Evolutionary conservation across 2,797 vertebrate genomes (phyloP).

Genomic region (Diplodus sargus): DNA sequence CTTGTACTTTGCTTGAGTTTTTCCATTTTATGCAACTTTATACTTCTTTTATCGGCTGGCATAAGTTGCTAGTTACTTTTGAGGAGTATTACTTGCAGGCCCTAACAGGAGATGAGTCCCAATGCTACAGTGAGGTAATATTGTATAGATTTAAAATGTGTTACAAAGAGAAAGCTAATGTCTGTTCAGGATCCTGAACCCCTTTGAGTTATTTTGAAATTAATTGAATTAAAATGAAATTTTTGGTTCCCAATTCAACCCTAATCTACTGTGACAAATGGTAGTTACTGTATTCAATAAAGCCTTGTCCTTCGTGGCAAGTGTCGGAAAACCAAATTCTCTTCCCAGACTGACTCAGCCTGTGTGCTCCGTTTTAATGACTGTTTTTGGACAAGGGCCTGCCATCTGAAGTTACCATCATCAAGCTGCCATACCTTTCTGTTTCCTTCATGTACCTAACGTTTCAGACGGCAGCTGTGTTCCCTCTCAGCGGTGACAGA

Average conservation of each 20-base stretch:
- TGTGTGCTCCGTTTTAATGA: constrained; percentile 32
- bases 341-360: constrained; percentile 18
- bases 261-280: constrained; percentile 8
- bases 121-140: no score
- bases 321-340: constrained; percentile 26
- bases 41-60: no score
- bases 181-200: not conserved
- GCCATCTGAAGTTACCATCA: constrained; percentile 49
- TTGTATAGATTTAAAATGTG: not conserved
- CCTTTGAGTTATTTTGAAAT: not conserved
- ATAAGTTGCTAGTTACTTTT: no score
- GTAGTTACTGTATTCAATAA: constrained; percentile 15
- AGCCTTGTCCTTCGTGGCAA: constrained; percentile 15
- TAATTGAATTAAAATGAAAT: not conserved
- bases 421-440: constrained; percentile 27
- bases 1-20: no score
- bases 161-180: not conserved
- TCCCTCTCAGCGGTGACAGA: constrained; percentile 65
- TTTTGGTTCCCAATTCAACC: not conserved
- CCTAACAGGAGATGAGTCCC: no score
- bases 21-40: no score
- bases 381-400: constrained; percentile 35
- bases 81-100: no score
- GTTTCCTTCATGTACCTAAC: constrained; percentile 37
- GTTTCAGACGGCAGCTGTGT: constrained; percentile 58